Evolutionary conservation across 2,888 invertebrate genomes (phyloP), one percentile per base, ranked within the genome.

Genomic region (Gonocerus acuteangulatus): DNA sequence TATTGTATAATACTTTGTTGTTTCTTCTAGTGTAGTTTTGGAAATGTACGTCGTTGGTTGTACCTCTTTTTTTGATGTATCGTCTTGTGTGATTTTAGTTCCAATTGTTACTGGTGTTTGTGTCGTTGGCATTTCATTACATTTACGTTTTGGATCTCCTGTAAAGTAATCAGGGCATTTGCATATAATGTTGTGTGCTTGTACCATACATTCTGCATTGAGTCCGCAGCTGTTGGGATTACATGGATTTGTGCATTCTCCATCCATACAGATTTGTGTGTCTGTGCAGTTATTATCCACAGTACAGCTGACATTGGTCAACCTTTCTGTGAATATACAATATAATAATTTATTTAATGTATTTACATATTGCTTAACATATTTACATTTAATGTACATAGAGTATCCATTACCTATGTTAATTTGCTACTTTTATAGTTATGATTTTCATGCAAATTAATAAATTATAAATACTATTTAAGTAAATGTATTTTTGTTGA

Each of bases 231-330:
- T 82, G 75, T 82, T 84, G 73, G 82, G 84, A 73, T 83, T 82
- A 77, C 89, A 90, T 69, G 89, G 89, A 76, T 89, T 84, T 75
- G 85, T 84, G 77, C 89, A 90, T 70, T 83, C 76, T 71, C 85
- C 86, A 82, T 85, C 85, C 76, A 86, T 86, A 77, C 90, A 90
- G 72, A 87, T 86, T 78, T 88, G 86, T 69, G 80, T 84, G 73
- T 85, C 84, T 77, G 86, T 85, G 78, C 90, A 90, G 77, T 90
- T 87, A 73, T 83, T 84, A 77, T 89, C 87, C 74, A 85, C 85
- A 76, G 85, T 82, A 79, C 89, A 90, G 72, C 86, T 85, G 76
- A 65, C 66, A 62, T 65, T 71, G 68, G 61, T 63, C 63, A 61
- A 63, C 19, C 68, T 68, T 69, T 71, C 69, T 70, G 70, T 71